Conservation (phyloP, 1,140 invertebrate genomes). For the Linepithema humile region DNA sequence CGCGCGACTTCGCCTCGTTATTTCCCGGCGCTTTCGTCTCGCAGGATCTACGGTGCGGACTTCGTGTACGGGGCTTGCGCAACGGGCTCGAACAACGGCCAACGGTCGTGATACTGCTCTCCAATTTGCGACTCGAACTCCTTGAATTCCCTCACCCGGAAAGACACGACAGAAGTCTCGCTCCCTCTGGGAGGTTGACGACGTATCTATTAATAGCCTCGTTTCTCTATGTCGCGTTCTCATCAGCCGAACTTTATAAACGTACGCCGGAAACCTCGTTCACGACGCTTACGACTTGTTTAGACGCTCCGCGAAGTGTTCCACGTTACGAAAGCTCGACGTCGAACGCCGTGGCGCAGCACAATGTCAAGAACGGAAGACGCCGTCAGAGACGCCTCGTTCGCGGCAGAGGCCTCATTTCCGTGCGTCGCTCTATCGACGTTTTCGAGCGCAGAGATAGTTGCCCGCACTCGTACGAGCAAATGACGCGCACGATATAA, state of each 20-base stretch:
- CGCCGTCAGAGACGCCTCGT: constrained; percentile 27
- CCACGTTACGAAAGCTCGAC: constrained; percentile 21
- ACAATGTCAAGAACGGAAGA: constrained; percentile 51
- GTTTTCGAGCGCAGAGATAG: constrained; percentile 35
- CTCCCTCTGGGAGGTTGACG: not conserved
- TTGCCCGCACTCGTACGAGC: not conserved
- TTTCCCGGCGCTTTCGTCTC: constrained; percentile 63
- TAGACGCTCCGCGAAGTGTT: constrained; percentile 31
- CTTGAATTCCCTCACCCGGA: constrained; percentile 33
- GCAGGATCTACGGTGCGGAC: not conserved
- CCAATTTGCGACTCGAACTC: constrained; percentile 60
- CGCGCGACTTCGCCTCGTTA: constrained; percentile 65
- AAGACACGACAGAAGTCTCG: constrained; percentile 42
- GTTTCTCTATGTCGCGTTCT: not conserved
- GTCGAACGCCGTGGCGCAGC: constrained; percentile 16
- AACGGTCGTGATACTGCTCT: constrained; percentile 40
- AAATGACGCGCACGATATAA: constrained; percentile 12
- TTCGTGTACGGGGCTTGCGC: not conserved
- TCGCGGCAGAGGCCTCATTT: constrained; percentile 58
- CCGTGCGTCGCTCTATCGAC: constrained; percentile 51
- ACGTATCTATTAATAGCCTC: constrained; percentile 36
- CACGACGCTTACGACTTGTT: constrained; percentile 30
- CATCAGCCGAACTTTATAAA: constrained; percentile 47
- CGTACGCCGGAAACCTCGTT: constrained; percentile 46
- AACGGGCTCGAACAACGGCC: constrained; percentile 23